Conservation (phyloP, 2,797 vertebrate genomes). For the Mionectes olivaceus region DNA sequence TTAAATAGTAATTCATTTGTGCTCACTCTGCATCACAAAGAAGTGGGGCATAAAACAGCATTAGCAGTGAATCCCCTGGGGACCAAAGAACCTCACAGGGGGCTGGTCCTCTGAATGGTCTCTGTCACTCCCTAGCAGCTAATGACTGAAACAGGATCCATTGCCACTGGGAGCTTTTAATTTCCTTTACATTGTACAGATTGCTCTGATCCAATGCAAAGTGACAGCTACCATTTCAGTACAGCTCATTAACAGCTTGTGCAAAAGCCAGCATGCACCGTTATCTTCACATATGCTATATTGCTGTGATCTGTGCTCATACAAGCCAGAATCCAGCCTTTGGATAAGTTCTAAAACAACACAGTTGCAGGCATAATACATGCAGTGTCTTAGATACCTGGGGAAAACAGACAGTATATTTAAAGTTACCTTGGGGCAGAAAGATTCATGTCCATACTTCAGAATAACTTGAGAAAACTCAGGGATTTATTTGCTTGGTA, state of each 20-base stretch:
- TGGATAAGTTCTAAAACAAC: constrained; percentile 21
- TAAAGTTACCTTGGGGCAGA: constrained; percentile 49
- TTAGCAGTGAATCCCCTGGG: constrained; percentile 85
- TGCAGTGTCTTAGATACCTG: not conserved
- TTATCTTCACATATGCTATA: not conserved
- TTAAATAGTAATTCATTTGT: constrained; percentile 81
- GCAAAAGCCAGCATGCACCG: not conserved
- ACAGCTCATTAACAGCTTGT: constrained; percentile 78
- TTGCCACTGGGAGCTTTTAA: constrained; percentile 84
- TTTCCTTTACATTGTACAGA: constrained; percentile 83
- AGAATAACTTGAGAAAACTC: constrained; percentile 41
- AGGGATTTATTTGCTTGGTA: constrained; percentile 1
- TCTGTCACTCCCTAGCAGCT: constrained; percentile 76
- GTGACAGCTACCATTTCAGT: constrained; percentile 79
- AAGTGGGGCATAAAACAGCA: constrained; percentile 90
- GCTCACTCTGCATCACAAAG: constrained; percentile 80
- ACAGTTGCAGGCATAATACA: constrained; percentile 28
- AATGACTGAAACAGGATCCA: constrained; percentile 81
- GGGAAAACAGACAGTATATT: constrained; percentile 16
- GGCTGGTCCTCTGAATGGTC: constrained; percentile 80
- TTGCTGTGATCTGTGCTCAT: not conserved
- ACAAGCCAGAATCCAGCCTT: constrained; percentile 6
- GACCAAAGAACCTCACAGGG: constrained; percentile 84
- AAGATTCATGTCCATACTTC: not conserved
- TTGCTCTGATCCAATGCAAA: constrained; percentile 75